These are phyloP conservation scores for Acanthornis magna DNA, from an alignment of 2,797 vertebrate genomes.

Conservation along the genomic window DNA sequence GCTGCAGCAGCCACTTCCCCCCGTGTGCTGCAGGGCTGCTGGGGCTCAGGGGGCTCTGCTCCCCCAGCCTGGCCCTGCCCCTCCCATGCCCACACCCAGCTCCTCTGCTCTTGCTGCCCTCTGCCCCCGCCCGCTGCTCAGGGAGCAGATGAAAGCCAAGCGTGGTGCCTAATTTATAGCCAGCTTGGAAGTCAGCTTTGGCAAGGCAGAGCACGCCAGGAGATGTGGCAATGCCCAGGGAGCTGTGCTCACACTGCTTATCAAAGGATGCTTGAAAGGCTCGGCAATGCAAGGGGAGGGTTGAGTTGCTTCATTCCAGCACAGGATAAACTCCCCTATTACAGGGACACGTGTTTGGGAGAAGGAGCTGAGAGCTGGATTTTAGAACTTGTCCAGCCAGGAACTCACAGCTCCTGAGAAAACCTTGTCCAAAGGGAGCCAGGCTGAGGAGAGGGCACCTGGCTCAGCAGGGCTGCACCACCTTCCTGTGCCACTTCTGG, in stretches of 20 bases:
- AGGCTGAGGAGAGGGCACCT: background rate
- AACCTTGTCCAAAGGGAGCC: background rate
- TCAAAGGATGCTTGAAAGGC: constrained; percentile 63
- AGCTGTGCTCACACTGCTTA: constrained; percentile 44
- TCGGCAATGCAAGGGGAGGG: constrained; percentile 16
- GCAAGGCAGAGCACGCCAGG: constrained; percentile 53
- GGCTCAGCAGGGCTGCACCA: background rate
- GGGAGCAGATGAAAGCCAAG: constrained; percentile 36
- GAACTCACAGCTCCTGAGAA: background rate
- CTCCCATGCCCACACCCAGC: constrained; percentile 1
- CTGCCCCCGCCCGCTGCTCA: constrained; percentile 6
- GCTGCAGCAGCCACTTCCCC: background rate
- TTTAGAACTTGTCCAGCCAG: background rate
- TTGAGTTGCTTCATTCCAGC: constrained; percentile 37
- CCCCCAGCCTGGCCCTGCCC: background rate
- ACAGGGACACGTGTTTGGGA: constrained; percentile 36
- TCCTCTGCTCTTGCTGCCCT: constrained; percentile 39
- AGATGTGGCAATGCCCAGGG: constrained; percentile 56
- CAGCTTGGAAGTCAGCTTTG: constrained; percentile 32
- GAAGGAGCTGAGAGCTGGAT: constrained; percentile 44
- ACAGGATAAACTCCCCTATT: constrained; percentile 24
- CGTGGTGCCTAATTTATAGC: constrained; percentile 33
- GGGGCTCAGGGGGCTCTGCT: background rate
- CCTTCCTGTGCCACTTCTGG: background rate
- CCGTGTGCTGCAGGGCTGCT: background rate